These are phyloP conservation scores for Drosophila trichaetosa DNA, from an alignment of 2,888 invertebrate species.

Conservation along the genomic window DNA sequence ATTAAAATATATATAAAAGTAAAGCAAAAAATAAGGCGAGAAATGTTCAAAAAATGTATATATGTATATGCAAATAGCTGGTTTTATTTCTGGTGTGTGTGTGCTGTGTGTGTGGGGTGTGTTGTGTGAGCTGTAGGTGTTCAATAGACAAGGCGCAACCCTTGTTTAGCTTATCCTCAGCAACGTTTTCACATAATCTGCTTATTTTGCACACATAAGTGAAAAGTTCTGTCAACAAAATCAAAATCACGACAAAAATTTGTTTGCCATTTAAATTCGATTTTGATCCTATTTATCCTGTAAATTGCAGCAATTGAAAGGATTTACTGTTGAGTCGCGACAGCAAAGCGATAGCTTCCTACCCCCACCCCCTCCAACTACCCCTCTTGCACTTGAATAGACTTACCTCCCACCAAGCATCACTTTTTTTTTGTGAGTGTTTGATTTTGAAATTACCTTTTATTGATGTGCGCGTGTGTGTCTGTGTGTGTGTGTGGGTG, in stretches of 20 bases:
- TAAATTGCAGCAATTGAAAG: conserved; percentile 84
- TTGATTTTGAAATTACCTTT: conserved; percentile 83
- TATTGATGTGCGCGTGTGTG: conserved; percentile 46
- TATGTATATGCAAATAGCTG: conserved; percentile 34
- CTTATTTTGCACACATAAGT: conserved; percentile 79
- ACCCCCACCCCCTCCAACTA: too few species aligned
- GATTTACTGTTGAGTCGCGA: conserved; percentile 69
- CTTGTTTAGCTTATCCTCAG: conserved; percentile 53
- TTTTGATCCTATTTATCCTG: conserved; percentile 83
- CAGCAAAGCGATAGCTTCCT: conserved; percentile 12
- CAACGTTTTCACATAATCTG: conserved; percentile 63
- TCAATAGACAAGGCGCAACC: conserved; percentile 58
- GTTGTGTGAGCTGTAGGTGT: conserved; percentile 53
- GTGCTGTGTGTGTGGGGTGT: conserved; percentile 10
- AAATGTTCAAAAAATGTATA: conserved; percentile 1
- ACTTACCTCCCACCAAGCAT: conserved; percentile 1
- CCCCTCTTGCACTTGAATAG: conserved; percentile 8
- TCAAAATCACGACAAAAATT: conserved; percentile 75
- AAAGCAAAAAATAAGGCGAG: conserved; percentile 6
- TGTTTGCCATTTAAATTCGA: conserved; percentile 84
- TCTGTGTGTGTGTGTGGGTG: not conserved
- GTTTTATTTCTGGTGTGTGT: conserved; percentile 1
- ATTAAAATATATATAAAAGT: conserved; percentile 58
- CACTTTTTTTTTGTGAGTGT: conserved; percentile 48
- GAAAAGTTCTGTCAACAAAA: conserved; percentile 83